Base-by-base conservation (phyloP, 2,113 vertebrate genomes). In the Bombycilla garrulus region DNA sequence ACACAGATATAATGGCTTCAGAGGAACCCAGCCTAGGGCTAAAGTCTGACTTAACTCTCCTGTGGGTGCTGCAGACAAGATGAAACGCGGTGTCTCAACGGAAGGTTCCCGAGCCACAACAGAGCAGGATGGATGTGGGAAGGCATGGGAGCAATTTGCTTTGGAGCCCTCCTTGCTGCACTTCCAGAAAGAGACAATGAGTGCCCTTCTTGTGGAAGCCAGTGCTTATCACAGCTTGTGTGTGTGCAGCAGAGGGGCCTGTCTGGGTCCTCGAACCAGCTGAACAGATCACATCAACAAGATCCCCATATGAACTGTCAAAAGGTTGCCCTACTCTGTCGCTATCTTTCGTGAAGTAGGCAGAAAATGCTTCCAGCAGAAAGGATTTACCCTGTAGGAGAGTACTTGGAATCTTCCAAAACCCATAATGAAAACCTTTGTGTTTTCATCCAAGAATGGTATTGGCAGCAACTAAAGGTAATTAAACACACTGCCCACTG, bases 21-120 rank as follows among this genome's bases (percentile, higher is more conserved):
- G 92, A 94, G 60, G 81, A 96, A 60, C 45, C 20, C 81, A 83
- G 95, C 88, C 85, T 78, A 73, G 67, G 92, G 94, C 93, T 93
- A 93, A 93, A 90, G 73, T 93, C 90, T 97, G 94, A 72, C 82
- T 86, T 40, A 86, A 86, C 67, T 94, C 93, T 95, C 92, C 94
- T 88, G 60, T 88, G 90, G 79, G 74, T 94, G 72, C 90, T 96
- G 74, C 42, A 95, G 85, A 95, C 62, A 65, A 94, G 93, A 96
- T 85, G 90, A 96, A 96, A 96, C 1, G 1, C 14, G 9, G 20
- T 62, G 74, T 93, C 90, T 95, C 84, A 88, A 19, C 54, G 1
- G 33, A 95, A 88, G 93, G 62, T 60, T 91, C 86, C 87, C 2
- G 31, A 93, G 87, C 91, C 87, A 95, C 51, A 58, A 91, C 40